phyloP scores from a whole-genome alignment of 1,140 invertebrate species.

The Neuroterus valhalla region DNA sequence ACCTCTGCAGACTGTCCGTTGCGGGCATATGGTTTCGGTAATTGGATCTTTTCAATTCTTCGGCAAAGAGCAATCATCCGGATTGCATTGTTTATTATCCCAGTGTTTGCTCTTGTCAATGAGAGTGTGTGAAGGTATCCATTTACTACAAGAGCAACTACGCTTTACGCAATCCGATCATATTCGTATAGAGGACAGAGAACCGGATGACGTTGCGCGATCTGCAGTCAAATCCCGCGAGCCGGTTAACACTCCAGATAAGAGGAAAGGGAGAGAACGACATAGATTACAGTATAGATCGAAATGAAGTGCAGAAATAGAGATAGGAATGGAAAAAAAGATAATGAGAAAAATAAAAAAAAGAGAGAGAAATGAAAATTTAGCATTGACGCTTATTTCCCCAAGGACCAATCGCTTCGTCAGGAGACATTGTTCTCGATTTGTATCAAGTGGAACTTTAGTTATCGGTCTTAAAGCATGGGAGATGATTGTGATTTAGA shows the following conservation, averaged over 20 bases:
- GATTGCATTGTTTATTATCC: neutral
- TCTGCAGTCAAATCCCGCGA: neutral
- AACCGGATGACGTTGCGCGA: conserved; percentile 15
- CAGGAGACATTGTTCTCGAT: neutral
- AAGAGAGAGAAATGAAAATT: neutral
- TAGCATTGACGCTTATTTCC: conserved; percentile 17
- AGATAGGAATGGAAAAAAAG: neutral
- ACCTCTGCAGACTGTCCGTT: conserved; percentile 5
- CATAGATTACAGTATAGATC: neutral
- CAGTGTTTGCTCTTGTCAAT: neutral
- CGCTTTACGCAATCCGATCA: conserved; percentile 20
- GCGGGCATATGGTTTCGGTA: conserved; percentile 7
- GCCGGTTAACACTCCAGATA: neutral
- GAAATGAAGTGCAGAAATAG: neutral
- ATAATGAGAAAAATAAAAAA: neutral
- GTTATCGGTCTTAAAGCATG: conserved; percentile 20
- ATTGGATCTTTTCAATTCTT: conserved; percentile 24
- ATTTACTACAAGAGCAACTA: neutral
- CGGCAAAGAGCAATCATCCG: conserved; percentile 3
- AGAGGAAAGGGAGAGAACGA: neutral
- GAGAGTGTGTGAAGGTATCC: conserved; percentile 6
- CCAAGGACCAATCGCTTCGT: conserved; percentile 13
- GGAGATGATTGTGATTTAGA: conserved; percentile 14
- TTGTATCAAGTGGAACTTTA: conserved; percentile 18
- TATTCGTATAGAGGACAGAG: neutral